A percentile compares a stretch with the other conserved stretches of the same genome.
Evolutionary conservation across 2,888 invertebrate species (phyloP).

Genomic region (Aleiodes leptofemur): DNA sequence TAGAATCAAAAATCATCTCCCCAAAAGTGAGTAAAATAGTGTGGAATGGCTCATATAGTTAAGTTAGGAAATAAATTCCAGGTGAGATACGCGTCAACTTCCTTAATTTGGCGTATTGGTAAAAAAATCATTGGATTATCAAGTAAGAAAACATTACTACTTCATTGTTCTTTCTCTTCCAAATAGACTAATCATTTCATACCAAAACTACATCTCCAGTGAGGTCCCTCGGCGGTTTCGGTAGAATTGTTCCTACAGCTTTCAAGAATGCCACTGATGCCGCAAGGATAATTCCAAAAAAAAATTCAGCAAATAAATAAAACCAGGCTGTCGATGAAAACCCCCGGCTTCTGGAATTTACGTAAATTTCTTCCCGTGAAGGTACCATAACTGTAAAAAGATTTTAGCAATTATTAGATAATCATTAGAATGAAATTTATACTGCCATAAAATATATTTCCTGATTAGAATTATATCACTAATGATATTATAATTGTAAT

Average conservation of each 20-base stretch:
- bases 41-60: too few relatives aligned
- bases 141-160: too few relatives aligned
- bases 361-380: slow-evolving; percentile 56
- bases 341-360: slow-evolving; percentile 54
- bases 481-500: slow-evolving; percentile 4
- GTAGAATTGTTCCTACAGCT: slow-evolving; percentile 65
- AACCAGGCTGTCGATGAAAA: slow-evolving; percentile 64
- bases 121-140: too few relatives aligned
- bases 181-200: slow-evolving; percentile 41
- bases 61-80: too few relatives aligned
- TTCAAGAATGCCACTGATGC: slow-evolving; percentile 60
- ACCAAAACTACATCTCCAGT: slow-evolving; percentile 69
- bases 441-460: background rate
- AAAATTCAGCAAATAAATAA: slow-evolving; percentile 66
- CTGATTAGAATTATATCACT: background rate
- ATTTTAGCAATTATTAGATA: background rate
- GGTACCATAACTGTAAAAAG: slow-evolving; percentile 59
- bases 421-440: background rate
- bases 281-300: slow-evolving; percentile 62
- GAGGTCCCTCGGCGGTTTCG: slow-evolving; percentile 69
- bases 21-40: too few relatives aligned
- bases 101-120: too few relatives aligned
- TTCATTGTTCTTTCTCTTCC: background rate
- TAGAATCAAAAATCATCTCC: too few relatives aligned
- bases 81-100: too few relatives aligned